Evolutionary conservation across 1,140 invertebrate species (phyloP).

Genomic region (Drosophila busckii): DNA sequence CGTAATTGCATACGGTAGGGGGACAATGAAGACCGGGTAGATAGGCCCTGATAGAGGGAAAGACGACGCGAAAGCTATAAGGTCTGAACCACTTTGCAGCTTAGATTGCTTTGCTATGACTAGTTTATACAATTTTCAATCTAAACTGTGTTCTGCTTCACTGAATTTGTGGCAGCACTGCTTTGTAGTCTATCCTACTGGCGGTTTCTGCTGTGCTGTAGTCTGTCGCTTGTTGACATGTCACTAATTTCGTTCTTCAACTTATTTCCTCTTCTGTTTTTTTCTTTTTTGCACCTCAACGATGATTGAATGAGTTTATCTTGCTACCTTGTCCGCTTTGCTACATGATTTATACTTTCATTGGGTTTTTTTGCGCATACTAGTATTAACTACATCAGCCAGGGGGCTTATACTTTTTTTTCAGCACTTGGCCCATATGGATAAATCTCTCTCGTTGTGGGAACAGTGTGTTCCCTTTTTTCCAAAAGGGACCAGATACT

Average conservation of each 20-base stretch:
- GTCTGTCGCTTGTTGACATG: slow-evolving; percentile 64
- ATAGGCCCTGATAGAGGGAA: too few species aligned
- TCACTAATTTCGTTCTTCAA: slow-evolving; percentile 64
- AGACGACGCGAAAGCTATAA: too few species aligned
- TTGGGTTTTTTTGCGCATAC: slow-evolving; percentile 47
- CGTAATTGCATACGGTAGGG: too few species aligned
- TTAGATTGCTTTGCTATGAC: too few species aligned
- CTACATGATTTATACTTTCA: slow-evolving; percentile 65
- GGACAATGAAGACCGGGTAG: too few species aligned
- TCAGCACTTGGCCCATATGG: slow-evolving; percentile 35
- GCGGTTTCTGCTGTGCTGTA: too few species aligned
- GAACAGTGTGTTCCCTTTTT: too few species aligned
- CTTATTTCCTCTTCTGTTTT: slow-evolving; percentile 45
- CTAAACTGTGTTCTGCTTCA: not conserved
- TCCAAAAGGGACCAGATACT: too few species aligned
- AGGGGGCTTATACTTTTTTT: slow-evolving; percentile 25
- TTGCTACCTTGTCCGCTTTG: slow-evolving; percentile 43
- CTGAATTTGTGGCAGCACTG: slow-evolving; percentile 12
- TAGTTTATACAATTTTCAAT: too few species aligned
- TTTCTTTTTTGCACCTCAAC: slow-evolving; percentile 25
- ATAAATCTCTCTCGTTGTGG: too few species aligned
- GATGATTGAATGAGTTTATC: slow-evolving; percentile 54
- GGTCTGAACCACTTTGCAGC: too few species aligned
- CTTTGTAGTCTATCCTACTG: slow-evolving; percentile 23
- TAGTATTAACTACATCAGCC: slow-evolving; percentile 63